phyloP scores from a whole-genome alignment of 2,888 invertebrate genomes.

The Drosophila trichaetosa region DNA sequence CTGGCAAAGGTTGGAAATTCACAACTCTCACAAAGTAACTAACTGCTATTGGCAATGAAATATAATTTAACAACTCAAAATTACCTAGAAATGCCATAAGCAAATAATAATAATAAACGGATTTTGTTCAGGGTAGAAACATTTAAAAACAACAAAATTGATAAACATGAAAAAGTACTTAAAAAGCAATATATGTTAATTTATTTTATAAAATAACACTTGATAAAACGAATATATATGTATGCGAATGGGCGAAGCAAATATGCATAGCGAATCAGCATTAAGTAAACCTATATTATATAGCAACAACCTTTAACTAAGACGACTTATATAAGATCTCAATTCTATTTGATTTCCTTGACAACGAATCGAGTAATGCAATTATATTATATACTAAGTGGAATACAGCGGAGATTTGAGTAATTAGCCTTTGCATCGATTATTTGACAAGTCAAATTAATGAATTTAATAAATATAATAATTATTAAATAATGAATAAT shows the following conservation, averaged over 20 bases:
- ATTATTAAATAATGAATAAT: background rate
- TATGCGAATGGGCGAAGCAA: constrained; percentile 35
- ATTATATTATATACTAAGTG: background rate
- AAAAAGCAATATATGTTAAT: constrained; percentile 3
- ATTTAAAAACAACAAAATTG: background rate
- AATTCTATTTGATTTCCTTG: constrained; percentile 19
- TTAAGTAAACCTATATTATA: constrained; percentile 15
- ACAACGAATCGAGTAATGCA: background rate
- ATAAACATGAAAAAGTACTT: constrained; percentile 16
- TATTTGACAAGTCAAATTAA: background rate
- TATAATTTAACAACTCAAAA: background rate
- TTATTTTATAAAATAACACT: background rate
- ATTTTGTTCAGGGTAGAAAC: constrained; percentile 10
- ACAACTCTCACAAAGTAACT: background rate
- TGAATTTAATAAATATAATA: background rate
- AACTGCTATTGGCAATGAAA: constrained; percentile 33
- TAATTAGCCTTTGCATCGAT: background rate
- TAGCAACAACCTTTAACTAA: background rate
- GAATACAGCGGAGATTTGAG: background rate
- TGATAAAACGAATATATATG: background rate
- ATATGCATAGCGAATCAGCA: constrained; percentile 23
- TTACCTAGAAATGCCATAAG: constrained; percentile 14
- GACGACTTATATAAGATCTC: background rate
- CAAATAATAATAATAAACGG: constrained; percentile 25
- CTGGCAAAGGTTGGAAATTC: background rate